Base-by-base conservation (phyloP, 2,888 invertebrate genomes). In the Lepas anatifera region DNA sequence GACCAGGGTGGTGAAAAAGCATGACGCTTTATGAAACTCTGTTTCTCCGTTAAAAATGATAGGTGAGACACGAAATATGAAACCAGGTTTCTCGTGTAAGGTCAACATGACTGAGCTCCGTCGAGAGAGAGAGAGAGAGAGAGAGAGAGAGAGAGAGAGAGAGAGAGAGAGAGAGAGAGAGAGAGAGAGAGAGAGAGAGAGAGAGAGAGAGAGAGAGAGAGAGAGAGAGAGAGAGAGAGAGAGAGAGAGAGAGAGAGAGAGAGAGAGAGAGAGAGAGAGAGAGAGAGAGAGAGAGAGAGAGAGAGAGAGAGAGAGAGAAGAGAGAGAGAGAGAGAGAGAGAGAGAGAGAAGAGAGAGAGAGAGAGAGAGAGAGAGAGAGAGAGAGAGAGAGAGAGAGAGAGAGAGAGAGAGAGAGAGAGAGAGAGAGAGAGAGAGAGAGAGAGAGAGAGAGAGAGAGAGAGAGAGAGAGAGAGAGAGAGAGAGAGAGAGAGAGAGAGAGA, bases 91-190 rank as follows among this genome's bases (percentile, higher is more conserved):
- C n/a, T n/a, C n/a, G n/a, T n/a, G n/a, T n/a, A n/a, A n/a, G n/a
- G n/a, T n/a, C n/a, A n/a, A n/a, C n/a, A n/a, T n/a, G n/a, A n/a
- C n/a, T n/a, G n/a, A n/a, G n/a, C n/a, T n/a, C n/a, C n/a, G n/a
- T n/a, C n/a, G 46, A 29, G 43, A 25, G 25, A 43, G 43, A 29
- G 37, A 41, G 66, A 64, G 71, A 27, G 69, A 58, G 67, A 72
- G 69, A 72, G 67, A 72, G 69, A 69, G 69, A 72, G 71, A 69
- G 63, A 72, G 67, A 68, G 71, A 72, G 72, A 72, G 72, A 72
- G 52, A 72, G 72, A 72, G 71, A 71, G 70, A 66, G 71, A 71
- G 48, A 72, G 67, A 71, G 37, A 71, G 68, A 48, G 48, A 48
- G 48, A 48, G 25, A 48, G 48, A 48, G 48, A 48, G 25, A 48